Evolutionary conservation across 2,888 invertebrate genomes (phyloP).

Genomic region (Diarsia brunnea): DNA sequence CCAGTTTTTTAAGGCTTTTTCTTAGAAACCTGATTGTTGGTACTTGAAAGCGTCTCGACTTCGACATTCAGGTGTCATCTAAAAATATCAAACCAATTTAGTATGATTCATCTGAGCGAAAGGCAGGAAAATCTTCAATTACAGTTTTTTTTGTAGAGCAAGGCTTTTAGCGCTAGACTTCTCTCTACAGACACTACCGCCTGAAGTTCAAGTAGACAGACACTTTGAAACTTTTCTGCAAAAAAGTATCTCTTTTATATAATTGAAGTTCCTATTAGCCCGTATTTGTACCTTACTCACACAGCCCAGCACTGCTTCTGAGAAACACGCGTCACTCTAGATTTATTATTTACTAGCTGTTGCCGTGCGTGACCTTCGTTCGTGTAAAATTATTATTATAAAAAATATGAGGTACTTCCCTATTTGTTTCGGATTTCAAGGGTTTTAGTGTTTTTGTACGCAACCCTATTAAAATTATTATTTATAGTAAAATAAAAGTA

Average conservation of each 20-base stretch:
- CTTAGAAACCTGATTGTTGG: constrained; percentile 34
- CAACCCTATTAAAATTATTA: no score
- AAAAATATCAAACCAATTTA: constrained; percentile 40
- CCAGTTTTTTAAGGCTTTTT: constrained; percentile 19
- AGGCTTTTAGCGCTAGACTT: neutral
- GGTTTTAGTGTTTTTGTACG: no score
- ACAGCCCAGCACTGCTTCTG: neutral
- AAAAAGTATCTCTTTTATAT: neutral
- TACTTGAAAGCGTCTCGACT: constrained; percentile 20
- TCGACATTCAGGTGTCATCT: constrained; percentile 47
- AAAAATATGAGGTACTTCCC: no score
- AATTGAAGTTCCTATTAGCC: neutral
- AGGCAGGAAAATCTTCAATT: constrained; percentile 32
- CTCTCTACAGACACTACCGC: neutral
- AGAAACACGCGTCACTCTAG: neutral
- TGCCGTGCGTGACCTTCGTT: no score
- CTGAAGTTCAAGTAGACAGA: neutral
- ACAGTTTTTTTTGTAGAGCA: neutral
- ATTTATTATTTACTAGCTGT: no score
- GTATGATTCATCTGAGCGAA: constrained; percentile 35
- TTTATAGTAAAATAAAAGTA: no score
- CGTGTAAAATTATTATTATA: no score
- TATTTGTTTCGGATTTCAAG: no score
- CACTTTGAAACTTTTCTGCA: neutral
- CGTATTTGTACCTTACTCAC: neutral